Conservation (phyloP, 1,140 invertebrate genomes). For the Bombus consobrinus region DNA sequence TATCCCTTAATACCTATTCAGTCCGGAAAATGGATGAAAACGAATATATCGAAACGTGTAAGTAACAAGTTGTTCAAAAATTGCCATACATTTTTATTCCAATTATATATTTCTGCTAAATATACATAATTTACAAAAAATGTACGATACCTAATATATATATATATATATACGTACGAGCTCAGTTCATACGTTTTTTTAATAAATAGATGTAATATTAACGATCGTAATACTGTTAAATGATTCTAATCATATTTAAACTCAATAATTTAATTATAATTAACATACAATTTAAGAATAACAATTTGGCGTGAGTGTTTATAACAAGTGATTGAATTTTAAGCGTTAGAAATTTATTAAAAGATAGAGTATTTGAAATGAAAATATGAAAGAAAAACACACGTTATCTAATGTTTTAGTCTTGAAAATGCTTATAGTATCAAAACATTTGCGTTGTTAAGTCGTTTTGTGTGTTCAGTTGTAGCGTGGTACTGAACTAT, state of each 20-base stretch:
- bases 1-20: no score
- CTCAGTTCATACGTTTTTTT: neutral
- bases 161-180: neutral
- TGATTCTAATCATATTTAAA: neutral
- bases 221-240: neutral
- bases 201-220: conserved; percentile 9
- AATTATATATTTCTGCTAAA: conserved; percentile 15
- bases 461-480: neutral
- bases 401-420: neutral
- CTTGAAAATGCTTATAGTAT: neutral
- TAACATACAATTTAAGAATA: neutral
- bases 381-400: neutral
- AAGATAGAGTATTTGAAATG: neutral
- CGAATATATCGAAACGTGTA: neutral
- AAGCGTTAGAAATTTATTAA: neutral
- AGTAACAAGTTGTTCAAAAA: neutral
- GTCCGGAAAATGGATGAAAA: no score
- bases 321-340: neutral
- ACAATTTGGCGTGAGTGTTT: neutral
- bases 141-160: conserved; percentile 7
- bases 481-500: neutral
- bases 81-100: neutral
- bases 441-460: neutral
- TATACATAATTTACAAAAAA: conserved; percentile 46
- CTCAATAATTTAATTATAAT: neutral